phyloP scores from a whole-genome alignment of 2,888 invertebrate species.

The Acleris sparsana region DNA sequence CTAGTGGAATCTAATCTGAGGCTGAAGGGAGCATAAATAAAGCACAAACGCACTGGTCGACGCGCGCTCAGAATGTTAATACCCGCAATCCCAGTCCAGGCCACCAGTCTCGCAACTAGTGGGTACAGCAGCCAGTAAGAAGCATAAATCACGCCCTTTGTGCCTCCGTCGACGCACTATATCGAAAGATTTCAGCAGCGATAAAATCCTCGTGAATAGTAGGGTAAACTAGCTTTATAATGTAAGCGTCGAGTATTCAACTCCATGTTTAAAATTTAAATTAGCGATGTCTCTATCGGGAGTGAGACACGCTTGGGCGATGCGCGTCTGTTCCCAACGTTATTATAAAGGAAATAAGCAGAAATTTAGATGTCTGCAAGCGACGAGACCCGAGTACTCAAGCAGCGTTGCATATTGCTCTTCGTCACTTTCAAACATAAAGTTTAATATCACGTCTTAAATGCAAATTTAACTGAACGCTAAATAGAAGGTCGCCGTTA shows the following conservation, averaged over 20 bases:
- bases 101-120: neutral
- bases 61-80: conserved; percentile 63
- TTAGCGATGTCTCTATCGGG: conserved; percentile 10
- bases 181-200: neutral
- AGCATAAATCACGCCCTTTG: conserved; percentile 2
- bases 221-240: neutral
- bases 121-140: conserved; percentile 1
- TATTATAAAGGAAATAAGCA: conserved; percentile 26
- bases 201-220: neutral
- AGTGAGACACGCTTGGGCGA: too few species aligned
- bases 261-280: conserved; percentile 22
- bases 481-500: conserved; percentile 17
- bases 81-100: conserved; percentile 34
- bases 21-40: conserved; percentile 15
- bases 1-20: neutral
- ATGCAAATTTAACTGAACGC: neutral
- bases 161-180: conserved; percentile 3
- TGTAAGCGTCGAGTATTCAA: conserved; percentile 2
- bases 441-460: neutral
- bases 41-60: conserved; percentile 41
- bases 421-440: conserved; percentile 2
- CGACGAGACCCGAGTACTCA: neutral
- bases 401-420: conserved; percentile 12
- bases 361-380: conserved; percentile 11
- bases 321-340: conserved; percentile 14